Evolutionary conservation across 2,888 invertebrate genomes (phyloP), one percentile per base, ranked within the genome.

Genomic region (Melanostoma mellinum): DNA sequence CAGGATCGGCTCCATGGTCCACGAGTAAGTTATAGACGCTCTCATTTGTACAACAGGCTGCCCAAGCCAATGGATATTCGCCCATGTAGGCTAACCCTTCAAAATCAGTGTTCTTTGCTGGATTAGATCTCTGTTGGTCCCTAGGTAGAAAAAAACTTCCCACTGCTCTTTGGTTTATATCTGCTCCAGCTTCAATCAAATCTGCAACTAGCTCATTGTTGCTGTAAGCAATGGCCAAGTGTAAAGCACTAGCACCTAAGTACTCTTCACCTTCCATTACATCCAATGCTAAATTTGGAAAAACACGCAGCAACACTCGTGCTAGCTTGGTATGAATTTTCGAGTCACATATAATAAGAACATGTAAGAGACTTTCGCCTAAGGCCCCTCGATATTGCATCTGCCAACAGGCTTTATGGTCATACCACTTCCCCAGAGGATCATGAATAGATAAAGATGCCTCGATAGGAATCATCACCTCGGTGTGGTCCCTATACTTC

Each of bases 231-330:
- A 99, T 99, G 0, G 99, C 98, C 82, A 99, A 92, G 91, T 99
- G 99, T 42, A 99, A 92, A 0, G 97, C 96, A 90, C 98, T 97
- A 8, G 99, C 98, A 2, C 97, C 98, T 89, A 98, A 94, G 92
- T 99, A 99, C 92, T 99, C 99, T 91, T 98, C 98, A 0, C 98
- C 98, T 92, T 99, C 98, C 72, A 99, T 98, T 3, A 98, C 96
- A 91, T 99, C 99, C 77, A 97, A 92, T 0, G 97, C 96, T 81
- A 99, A 92, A 87, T 96, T 96, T 0, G 99, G 98, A 89, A 97
- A 99, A 88, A 97, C 96, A 89, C 97, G 96, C 30, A 99, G 93
- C 74, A 99, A 92, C 3, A 97, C 96, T 86, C 98, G 94, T 0
- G 98, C 98, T 72, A 99, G 92, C 86, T 92, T 92, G 0, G 92